These are phyloP conservation scores for Pantala flavescens DNA, from an alignment of 1,140 invertebrate species.

Conservation along the genomic window DNA sequence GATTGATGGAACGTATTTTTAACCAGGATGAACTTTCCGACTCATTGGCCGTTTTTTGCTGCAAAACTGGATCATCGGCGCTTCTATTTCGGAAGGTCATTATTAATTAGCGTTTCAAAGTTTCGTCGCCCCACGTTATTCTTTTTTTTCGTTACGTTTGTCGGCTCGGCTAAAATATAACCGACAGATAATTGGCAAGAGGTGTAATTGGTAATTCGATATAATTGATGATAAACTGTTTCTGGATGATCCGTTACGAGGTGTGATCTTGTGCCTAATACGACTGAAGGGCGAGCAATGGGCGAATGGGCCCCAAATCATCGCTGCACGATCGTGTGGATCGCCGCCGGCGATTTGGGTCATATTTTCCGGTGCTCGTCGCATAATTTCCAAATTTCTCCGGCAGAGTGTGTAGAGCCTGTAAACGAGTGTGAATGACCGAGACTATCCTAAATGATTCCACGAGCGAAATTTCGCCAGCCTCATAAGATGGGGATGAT, in stretches of 20 bases:
- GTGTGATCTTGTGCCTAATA: not conserved
- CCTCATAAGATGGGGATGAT: too few species aligned
- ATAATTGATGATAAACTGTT: not conserved
- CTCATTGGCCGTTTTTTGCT: not conserved
- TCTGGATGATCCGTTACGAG: not conserved
- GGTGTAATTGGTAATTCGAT: not conserved
- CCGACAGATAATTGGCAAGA: not conserved
- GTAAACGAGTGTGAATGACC: too few species aligned
- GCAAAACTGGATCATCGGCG: not conserved
- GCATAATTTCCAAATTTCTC: too few species aligned
- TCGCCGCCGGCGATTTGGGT: too few species aligned
- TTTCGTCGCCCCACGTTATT: not conserved
- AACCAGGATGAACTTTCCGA: not conserved
- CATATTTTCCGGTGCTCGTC: too few species aligned
- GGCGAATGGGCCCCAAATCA: too few species aligned
- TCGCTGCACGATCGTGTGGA: too few species aligned
- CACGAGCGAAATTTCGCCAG: too few species aligned
- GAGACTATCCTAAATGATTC: too few species aligned
- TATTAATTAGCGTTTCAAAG: not conserved
- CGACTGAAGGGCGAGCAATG: not conserved
- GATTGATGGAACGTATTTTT: not conserved
- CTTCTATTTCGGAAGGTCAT: not conserved
- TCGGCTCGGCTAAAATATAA: not conserved
- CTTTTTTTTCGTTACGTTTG: not conserved
- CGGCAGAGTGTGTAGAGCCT: too few species aligned